Base-by-base conservation (phyloP, 2,888 invertebrate species). In the Dasysyrphus tricinctus region DNA sequence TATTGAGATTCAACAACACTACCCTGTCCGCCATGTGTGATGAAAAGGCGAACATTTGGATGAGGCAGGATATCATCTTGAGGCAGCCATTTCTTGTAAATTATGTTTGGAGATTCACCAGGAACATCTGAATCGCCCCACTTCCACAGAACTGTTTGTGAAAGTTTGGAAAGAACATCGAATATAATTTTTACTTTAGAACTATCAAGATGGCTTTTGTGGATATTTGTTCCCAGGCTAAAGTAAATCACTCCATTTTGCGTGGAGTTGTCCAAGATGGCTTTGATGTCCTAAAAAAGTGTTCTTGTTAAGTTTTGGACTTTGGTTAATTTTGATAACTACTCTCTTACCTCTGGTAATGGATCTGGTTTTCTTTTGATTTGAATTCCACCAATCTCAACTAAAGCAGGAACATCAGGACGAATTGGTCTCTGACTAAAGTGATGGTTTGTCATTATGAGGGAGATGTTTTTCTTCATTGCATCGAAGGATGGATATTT, bases 1-100 rank as follows among this genome's bases (percentile, higher is more conserved):
- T 95, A 96, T 34, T 96, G 95, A 0, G 96, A 95, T 91, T 96
- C 96, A 90, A 95, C 96, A 93, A 96, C 94, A 89, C 96, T 96
- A 49, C 96, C 93, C 0, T 96, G 93, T 19, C 96, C 96, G 24
- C 90, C 86, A 29, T 87, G 88, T 0, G 88, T 88, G 7, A 89
- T 80, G 59, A 89, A 89, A 4, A 88, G 47, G 44, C 94, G 94
- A 37, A 96, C 94, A 91, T 95, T 95, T 7, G 94, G 94, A 90
- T 96, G 96, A 49, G 96, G 95, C 78, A 97, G 92, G 89, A 97
- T 94, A 91, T 96, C 96, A 89, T 95, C 59, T 7, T 59, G 61
- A 14, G 61, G 61, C 6, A 63, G n/a, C 61, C 61, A 63, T 63
- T 63, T 63, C 95, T 80, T 79, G 24, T 91, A 88, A 63, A 90